phyloP scores from a whole-genome alignment of 92 coral and sea anemone species.

The Paragorgia papillata region DNA sequence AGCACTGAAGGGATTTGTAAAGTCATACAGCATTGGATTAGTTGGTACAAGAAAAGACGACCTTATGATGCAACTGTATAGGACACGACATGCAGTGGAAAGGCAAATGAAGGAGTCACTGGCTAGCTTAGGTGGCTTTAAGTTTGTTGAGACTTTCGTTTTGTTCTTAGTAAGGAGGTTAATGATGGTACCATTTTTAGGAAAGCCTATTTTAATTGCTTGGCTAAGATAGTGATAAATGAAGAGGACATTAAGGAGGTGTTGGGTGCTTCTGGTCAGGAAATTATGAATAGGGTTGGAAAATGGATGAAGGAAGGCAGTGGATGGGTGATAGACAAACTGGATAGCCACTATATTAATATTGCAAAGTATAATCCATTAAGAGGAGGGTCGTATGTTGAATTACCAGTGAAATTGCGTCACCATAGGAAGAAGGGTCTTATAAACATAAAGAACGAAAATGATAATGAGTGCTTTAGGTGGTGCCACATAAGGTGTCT shows the following conservation, averaged over 20 bases:
- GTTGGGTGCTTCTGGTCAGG: background rate
- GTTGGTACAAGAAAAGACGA: no score
- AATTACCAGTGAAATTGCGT: background rate
- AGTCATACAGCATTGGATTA: no score
- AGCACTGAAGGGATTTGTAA: no score
- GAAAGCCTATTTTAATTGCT: conserved; percentile 5
- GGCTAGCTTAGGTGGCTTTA: no score
- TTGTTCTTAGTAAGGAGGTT: no score
- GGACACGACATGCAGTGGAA: no score
- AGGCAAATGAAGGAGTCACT: no score
- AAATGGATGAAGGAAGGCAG: conserved; percentile 28
- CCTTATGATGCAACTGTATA: no score
- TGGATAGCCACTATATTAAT: conserved; percentile 14
- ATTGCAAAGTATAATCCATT: background rate
- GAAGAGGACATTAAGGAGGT: no score
- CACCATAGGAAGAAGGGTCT: background rate
- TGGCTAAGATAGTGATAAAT: conserved; percentile 4
- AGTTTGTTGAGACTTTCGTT: no score
- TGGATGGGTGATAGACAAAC: conserved; percentile 20
- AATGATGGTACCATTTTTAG: background rate
- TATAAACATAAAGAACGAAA: background rate
- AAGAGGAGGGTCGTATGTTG: background rate
- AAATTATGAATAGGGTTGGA: background rate
- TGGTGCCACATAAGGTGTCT: conserved; percentile 52
- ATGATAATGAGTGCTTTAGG: conserved; percentile 10